phyloP scores from a whole-genome alignment of 2,797 vertebrate genomes.

The Diplodus sargus region DNA sequence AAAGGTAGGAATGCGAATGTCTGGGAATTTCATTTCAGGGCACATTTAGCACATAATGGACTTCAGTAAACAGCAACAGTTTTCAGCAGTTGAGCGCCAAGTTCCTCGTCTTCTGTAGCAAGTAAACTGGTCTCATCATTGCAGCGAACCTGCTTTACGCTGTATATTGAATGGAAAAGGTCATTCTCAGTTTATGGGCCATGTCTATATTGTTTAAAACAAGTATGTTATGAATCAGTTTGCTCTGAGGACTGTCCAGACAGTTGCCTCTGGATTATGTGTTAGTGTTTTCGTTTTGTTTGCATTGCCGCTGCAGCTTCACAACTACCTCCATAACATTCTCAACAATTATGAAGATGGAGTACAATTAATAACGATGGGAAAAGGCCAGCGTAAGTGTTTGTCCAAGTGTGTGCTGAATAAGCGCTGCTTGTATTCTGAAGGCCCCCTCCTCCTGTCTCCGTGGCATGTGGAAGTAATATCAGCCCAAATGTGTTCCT shows the following conservation, averaged over 20 bases:
- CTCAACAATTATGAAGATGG: conserved; percentile 28
- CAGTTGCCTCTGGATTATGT: neutral
- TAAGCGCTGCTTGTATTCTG: conserved; percentile 54
- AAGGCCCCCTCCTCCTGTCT: conserved; percentile 26
- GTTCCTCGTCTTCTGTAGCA: neutral
- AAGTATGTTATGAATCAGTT: conserved; percentile 1
- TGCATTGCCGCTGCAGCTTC: neutral
- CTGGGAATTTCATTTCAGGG: conserved; percentile 35
- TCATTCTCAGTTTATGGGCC: neutral
- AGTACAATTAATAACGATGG: conserved; percentile 42
- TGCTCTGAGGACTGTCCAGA: neutral
- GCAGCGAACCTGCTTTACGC: neutral
- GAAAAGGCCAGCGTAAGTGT: conserved; percentile 33
- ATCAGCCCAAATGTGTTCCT: conserved; percentile 79
- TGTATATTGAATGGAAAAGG: neutral
- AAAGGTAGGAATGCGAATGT: neutral
- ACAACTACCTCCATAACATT: conserved; percentile 19
- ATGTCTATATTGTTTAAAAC: neutral
- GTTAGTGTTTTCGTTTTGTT: neutral
- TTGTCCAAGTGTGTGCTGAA: conserved; percentile 49
- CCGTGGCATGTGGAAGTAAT: conserved; percentile 79
- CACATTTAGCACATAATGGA: conserved; percentile 21
- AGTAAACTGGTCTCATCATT: neutral
- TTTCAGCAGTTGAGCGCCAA: conserved; percentile 7
- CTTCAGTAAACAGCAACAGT: conserved; percentile 16